Conservation (phyloP, 2,888 invertebrate species). For the Clunio marinus region DNA sequence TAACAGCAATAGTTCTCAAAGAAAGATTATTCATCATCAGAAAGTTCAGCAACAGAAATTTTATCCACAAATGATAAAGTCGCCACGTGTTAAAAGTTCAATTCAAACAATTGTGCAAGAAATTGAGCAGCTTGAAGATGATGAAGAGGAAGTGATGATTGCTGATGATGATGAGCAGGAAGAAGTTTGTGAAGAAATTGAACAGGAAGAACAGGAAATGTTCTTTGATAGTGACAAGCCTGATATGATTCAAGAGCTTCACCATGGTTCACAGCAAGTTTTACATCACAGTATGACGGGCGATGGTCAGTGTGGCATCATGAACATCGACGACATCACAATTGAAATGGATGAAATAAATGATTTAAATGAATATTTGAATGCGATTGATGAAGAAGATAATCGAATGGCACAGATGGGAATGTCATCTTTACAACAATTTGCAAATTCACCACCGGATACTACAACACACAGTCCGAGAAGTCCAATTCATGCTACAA, state of each 20-base stretch:
- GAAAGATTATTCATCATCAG: slow-evolving; percentile 33
- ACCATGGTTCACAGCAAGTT: slow-evolving; percentile 30
- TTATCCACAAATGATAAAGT: slow-evolving; percentile 27
- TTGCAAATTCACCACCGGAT: slow-evolving; percentile 77
- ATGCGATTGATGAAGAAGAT: slow-evolving; percentile 37
- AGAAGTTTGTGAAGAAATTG: slow-evolving; percentile 23
- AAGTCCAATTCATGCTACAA: slow-evolving; percentile 53
- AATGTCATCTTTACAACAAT: slow-evolving; percentile 15
- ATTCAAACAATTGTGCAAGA: slow-evolving; percentile 16
- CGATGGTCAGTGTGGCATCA: slow-evolving; percentile 30
- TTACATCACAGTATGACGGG: slow-evolving; percentile 17
- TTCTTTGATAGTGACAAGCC: slow-evolving; percentile 23
- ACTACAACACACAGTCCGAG: slow-evolving; percentile 80
- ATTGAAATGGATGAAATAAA: slow-evolving; percentile 38
- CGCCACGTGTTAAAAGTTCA: slow-evolving; percentile 14
- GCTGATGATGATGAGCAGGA: slow-evolving; percentile 17
- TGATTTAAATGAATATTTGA: slow-evolving; percentile 36
- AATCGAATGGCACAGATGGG: slow-evolving; percentile 40
- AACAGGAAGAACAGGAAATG: slow-evolving; percentile 1
- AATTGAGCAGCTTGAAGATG: slow-evolving; percentile 12
- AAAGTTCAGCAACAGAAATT: slow-evolving; percentile 33
- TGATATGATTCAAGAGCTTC: slow-evolving; percentile 29
- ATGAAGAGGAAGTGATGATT: slow-evolving; percentile 15
- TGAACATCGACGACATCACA: slow-evolving; percentile 37
- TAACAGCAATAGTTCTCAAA: not conserved